Evolutionary conservation across 2,888 invertebrate species (phyloP).

Genomic region (Lymantria monacha): DNA sequence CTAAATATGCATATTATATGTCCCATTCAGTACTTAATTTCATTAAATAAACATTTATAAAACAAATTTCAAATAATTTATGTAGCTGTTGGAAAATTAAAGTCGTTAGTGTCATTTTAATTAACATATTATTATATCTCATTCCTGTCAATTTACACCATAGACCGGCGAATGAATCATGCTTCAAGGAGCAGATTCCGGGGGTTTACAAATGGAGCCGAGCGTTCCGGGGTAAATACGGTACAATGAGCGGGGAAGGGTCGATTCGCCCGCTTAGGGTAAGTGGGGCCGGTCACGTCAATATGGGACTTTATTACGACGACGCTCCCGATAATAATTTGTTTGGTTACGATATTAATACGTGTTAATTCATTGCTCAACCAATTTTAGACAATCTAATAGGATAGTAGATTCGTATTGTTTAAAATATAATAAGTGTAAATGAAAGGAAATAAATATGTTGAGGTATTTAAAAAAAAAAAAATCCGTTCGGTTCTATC

Average conservation of each 20-base stretch:
- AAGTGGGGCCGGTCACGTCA: slow-evolving; percentile 78
- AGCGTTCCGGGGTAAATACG: slow-evolving; percentile 77
- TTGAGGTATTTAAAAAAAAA: too few relatives aligned
- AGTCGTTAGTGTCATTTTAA: too few relatives aligned
- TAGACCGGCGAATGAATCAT: slow-evolving; percentile 76
- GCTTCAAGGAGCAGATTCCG: slow-evolving; percentile 78
- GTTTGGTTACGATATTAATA: slow-evolving; percentile 53
- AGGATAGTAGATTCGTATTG: too few relatives aligned
- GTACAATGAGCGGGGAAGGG: slow-evolving; percentile 78
- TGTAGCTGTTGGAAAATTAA: too few relatives aligned
- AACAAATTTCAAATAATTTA: too few relatives aligned
- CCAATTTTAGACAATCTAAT: slow-evolving; percentile 1
- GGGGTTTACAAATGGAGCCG: slow-evolving; percentile 78
- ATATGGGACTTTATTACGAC: slow-evolving; percentile 75
- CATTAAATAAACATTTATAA: too few relatives aligned
- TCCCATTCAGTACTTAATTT: too few relatives aligned
- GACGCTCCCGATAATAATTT: slow-evolving; percentile 70
- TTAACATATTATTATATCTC: slow-evolving; percentile 35
- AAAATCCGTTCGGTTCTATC: slow-evolving; percentile 19
- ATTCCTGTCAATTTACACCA: slow-evolving; percentile 65
- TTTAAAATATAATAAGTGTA: too few relatives aligned
- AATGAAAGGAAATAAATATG: too few relatives aligned
- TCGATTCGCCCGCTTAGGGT: slow-evolving; percentile 72
- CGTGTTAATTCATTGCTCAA: slow-evolving; percentile 17
- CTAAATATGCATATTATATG: too few relatives aligned